Base-by-base conservation (phyloP, 2,888 invertebrate species). In the Calliphora vomitoria region DNA sequence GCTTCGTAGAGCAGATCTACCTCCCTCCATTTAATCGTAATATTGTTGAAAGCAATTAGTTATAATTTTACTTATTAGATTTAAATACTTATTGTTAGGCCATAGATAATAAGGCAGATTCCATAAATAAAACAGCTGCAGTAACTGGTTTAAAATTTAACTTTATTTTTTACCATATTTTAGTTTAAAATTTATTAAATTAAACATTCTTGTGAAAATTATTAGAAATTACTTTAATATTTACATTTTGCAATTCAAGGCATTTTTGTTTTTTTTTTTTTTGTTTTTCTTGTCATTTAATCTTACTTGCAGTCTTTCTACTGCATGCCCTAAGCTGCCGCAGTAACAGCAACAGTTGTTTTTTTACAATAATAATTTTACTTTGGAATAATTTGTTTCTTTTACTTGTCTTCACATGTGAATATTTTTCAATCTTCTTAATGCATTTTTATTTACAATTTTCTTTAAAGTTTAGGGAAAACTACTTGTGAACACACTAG, bases 341-440 rank as follows among this genome's bases (percentile, higher is more conserved):
- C 13, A 20, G 31, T 38, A 35, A 5, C 6, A 2, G 15, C 31
- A 35, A 13, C 55, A 71, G 8, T 18, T n/a, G 18, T 18, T 18
- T 15, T 20, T 31, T n/a, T 10, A 8, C 6, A 35, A 18, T 71
- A 25, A 53, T 38, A 71, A 20, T 53, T 53, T 47, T 13, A 31
- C 38, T 64, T 38, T 25, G 13, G 6, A 6, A 31, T 13, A 60
- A 31, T 53, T 60, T 64, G 10, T 4, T 4, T 64, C 8, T 72
- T 4, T 20, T 47, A 20, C 13, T 8, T 50, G 18, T 15, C 13
- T 82, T 6, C 55, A 53, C 15, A 68, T 20, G 18, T 60, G 68
- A 60, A 69, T 75, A 55, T 58, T 68, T 82, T 82, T 20, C 50
- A 75, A 82, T 82, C 69, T 82, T 68, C 60, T 41, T 82, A 82